Conservation (phyloP, 2,797 vertebrate species). For the Chelonia mydas region DNA sequence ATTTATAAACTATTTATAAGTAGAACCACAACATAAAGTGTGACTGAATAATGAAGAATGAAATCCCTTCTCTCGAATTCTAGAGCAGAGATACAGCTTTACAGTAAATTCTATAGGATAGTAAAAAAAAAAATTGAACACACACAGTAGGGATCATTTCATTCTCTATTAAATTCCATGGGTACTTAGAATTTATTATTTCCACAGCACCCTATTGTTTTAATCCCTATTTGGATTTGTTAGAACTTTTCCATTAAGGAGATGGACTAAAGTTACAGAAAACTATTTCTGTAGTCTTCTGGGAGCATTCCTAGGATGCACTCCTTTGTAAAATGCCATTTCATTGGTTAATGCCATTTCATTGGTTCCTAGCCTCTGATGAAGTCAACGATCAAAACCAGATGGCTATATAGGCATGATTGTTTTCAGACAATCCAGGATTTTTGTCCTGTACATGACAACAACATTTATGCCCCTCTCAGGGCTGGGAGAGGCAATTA, state of each 20-base stretch:
- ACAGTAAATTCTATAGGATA: background rate
- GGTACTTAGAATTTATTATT: conserved; percentile 1
- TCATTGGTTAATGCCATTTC: background rate
- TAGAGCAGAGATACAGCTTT: background rate
- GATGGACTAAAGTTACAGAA: background rate
- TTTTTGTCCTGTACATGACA: background rate
- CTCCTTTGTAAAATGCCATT: background rate
- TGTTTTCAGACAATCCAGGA: background rate
- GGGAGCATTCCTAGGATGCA: background rate
- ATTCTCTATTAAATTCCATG: background rate
- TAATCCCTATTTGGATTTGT: conserved; percentile 8
- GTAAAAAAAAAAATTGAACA: conserved; percentile 20
- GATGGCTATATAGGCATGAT: background rate
- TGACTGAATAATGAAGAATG: conserved; percentile 5
- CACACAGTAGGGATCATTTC: background rate
- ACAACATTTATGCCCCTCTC: rapidly evolving
- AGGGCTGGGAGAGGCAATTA: background rate
- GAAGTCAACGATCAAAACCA: background rate
- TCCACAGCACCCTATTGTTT: background rate
- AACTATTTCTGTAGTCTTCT: background rate
- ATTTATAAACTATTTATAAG: conserved; percentile 18
- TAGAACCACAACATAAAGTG: background rate
- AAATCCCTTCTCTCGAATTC: background rate
- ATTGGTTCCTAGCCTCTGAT: background rate
- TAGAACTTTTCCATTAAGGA: background rate